Conservation (phyloP, 2,888 invertebrate genomes). For the Campoplex nolae region DNA sequence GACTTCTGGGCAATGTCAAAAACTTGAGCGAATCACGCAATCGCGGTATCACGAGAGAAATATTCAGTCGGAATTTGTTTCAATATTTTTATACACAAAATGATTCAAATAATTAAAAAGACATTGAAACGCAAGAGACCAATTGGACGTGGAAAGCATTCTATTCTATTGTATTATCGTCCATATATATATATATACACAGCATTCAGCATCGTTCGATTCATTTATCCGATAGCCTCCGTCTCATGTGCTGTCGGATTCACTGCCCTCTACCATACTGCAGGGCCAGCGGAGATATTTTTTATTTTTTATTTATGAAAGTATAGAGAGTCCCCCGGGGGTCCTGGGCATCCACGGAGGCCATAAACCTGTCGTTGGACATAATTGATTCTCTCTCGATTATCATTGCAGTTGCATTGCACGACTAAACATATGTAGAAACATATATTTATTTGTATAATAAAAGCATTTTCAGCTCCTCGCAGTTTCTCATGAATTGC, state of each 20-base stretch:
- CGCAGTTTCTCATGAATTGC: conserved; percentile 1
- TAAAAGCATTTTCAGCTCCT: neutral
- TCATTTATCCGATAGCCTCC: conserved; percentile 53
- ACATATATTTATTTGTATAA: neutral
- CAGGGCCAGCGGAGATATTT: conserved; percentile 1
- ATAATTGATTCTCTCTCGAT: conserved; percentile 63
- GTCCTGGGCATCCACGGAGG: conserved; percentile 22
- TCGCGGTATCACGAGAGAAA: neutral
- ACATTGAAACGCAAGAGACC: neutral
- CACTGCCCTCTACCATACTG: conserved; percentile 45
- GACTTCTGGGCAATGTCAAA: neutral
- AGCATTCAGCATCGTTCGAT: conserved; percentile 48
- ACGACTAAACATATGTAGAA: neutral
- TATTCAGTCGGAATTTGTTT: neutral
- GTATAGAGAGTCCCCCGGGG: conserved; percentile 42
- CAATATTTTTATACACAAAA: neutral
- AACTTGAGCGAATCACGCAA: neutral
- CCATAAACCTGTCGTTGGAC: conserved; percentile 59
- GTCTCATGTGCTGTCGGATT: conserved; percentile 38
- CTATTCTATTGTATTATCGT: neutral
- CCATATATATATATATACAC: neutral
- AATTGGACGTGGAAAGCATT: neutral
- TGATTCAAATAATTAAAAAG: too few relatives aligned
- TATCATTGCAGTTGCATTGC: conserved; percentile 37
- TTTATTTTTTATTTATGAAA: conserved; percentile 16